Evolutionary conservation across 2,113 vertebrate species (phyloP).

Genomic region (Shinisaurus crocodilurus): DNA sequence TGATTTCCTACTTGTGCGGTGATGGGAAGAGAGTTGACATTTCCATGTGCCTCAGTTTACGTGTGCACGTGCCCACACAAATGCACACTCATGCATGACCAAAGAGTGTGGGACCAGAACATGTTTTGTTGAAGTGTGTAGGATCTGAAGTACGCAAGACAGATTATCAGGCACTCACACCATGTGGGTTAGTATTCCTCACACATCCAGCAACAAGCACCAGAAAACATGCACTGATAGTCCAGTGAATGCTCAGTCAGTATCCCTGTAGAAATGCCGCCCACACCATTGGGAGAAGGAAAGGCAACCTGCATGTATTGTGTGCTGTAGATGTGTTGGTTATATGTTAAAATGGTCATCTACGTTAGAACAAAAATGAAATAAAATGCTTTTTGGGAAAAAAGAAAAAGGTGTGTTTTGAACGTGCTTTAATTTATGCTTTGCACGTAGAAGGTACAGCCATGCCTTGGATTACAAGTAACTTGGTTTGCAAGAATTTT

Average conservation of each 20-base stretch:
- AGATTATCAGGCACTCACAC: conserved; percentile 3
- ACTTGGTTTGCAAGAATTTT: too few species aligned
- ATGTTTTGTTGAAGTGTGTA: neutral
- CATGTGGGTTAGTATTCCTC: conserved; percentile 24
- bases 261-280: rapidly evolving
- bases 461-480: too few species aligned
- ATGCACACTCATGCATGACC: neutral
- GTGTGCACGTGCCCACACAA: neutral
- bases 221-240: conserved; percentile 7
- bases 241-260: neutral
- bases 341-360: too few species aligned
- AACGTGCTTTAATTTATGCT: too few species aligned
- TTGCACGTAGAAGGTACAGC: too few species aligned
- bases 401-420: too few species aligned
- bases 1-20: neutral
- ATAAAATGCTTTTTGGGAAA: too few species aligned
- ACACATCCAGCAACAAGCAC: neutral
- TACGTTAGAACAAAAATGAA: too few species aligned
- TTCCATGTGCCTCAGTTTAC: neutral
- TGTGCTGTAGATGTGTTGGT: too few species aligned
- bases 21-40: neutral
- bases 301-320: too few species aligned
- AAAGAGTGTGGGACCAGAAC: neutral
- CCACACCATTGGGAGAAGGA: neutral
- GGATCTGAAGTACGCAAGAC: neutral